A percentile compares a stretch with the other conserved stretches of the same genome.
phyloP scores from a whole-genome alignment of 2,888 invertebrate species.

The Clusia tigrina region DNA sequence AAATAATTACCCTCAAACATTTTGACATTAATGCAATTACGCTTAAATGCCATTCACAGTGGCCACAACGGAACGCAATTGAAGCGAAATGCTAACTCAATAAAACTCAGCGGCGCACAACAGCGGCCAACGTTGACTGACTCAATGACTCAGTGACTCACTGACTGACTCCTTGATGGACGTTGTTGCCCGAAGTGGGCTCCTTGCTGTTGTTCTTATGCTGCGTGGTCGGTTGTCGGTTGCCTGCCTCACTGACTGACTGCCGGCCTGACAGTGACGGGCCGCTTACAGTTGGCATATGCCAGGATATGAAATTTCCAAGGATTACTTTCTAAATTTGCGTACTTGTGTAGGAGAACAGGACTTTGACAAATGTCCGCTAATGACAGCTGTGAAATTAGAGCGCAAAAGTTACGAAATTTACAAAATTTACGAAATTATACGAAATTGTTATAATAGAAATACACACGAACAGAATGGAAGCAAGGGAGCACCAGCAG shows the following conservation, averaged over 20 bases:
- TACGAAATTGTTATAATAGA: no score
- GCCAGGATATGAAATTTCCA: not conserved
- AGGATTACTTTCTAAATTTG: not conserved
- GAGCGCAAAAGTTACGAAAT: not conserved
- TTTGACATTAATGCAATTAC: slow-evolving; percentile 21
- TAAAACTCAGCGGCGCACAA: slow-evolving; percentile 11
- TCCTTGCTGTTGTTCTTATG: no score
- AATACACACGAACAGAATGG: no score
- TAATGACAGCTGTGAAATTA: not conserved
- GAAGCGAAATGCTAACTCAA: slow-evolving; percentile 22
- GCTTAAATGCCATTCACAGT: slow-evolving; percentile 13
- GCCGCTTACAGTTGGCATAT: not conserved
- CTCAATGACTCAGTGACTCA: no score
- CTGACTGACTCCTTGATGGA: no score
- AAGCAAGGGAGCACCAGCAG: no score
- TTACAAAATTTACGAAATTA: no score
- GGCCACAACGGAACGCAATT: slow-evolving; percentile 12
- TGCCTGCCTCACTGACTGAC: no score
- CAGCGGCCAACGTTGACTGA: not conserved
- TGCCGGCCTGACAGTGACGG: not conserved
- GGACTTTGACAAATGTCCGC: not conserved
- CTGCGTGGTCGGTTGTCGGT: no score
- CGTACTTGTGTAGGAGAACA: not conserved
- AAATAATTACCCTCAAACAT: not conserved
- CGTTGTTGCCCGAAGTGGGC: no score